These are phyloP conservation scores for Pollenia amentaria DNA, from an alignment of 2,888 invertebrate species.

Conservation along the genomic window DNA sequence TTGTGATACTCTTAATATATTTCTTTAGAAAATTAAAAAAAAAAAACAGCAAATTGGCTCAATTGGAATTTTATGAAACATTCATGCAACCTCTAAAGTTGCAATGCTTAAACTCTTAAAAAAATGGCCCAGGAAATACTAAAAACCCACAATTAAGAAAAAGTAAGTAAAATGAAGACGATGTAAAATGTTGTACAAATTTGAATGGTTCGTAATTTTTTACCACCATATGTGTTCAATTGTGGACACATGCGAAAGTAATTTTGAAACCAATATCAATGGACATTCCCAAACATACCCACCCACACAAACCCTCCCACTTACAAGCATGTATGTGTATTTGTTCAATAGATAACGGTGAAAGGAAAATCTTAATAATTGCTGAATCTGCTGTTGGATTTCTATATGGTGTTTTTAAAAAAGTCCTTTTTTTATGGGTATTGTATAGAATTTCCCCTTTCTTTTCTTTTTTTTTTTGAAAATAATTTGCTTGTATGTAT, in stretches of 20 bases:
- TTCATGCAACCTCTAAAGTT: conserved; percentile 75
- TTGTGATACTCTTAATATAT: conserved; percentile 10
- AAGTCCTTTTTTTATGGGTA: conserved; percentile 51
- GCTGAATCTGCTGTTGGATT: conserved; percentile 57
- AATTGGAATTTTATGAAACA: conserved; percentile 84
- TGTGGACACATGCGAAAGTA: conserved; percentile 74
- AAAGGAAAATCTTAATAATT: conserved; percentile 56
- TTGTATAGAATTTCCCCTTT: conserved; percentile 57
- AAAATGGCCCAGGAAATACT: conserved; percentile 8
- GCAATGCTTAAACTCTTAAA: too few relatives aligned
- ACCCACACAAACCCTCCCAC: background rate
- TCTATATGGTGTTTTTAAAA: conserved; percentile 24
- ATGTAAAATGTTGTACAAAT: conserved; percentile 39
- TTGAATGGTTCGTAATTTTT: conserved; percentile 70
- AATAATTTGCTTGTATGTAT: background rate
- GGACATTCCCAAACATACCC: conserved; percentile 31
- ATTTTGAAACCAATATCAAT: conserved; percentile 54
- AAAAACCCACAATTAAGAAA: conserved; percentile 18
- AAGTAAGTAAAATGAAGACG: conserved; percentile 47
- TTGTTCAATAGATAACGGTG: conserved; percentile 5
- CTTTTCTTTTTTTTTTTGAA: conserved; percentile 42
- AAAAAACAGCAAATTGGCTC: conserved; percentile 82
- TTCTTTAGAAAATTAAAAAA: conserved; percentile 80
- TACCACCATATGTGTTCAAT: conserved; percentile 82
- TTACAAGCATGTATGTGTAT: conserved; percentile 5